Evolutionary conservation across 64 coral and sea anemone species (phyloP).

Genomic region (Catalaphyllia jardinei): DNA sequence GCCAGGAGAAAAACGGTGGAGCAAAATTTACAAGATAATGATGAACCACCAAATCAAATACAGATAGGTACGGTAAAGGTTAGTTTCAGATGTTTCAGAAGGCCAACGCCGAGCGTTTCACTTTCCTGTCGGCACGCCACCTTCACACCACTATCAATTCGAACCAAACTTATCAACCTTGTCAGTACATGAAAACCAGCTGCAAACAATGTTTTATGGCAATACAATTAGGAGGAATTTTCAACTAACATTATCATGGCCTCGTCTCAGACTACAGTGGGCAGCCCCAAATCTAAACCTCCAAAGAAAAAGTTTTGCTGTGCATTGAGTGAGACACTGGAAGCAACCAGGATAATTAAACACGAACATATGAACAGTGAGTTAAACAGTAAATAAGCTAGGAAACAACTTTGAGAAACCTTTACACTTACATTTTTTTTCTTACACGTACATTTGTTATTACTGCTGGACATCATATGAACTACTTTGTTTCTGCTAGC

Average conservation of each 20-base stretch:
- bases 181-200: too few species aligned
- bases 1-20: neutral
- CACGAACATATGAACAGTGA: neutral
- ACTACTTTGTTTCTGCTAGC: too few species aligned
- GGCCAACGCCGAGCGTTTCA: too few species aligned
- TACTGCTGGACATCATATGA: neutral
- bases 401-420: too few species aligned
- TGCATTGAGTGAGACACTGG: constrained; percentile 7
- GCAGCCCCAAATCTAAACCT: constrained; percentile 7
- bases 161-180: too few species aligned
- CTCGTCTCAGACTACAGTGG: neutral
- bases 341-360: constrained; percentile 1
- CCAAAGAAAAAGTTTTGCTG: constrained; percentile 13
- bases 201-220: constrained; percentile 50
- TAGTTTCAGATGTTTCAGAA: too few species aligned
- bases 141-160: too few species aligned
- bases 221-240: constrained; percentile 21
- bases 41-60: too few species aligned
- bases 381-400: too few species aligned
- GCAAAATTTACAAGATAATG: constrained; percentile 32
- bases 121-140: too few species aligned
- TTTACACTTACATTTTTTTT: neutral
- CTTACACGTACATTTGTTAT: neutral
- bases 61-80: too few species aligned
- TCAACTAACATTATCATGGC: constrained; percentile 25